Evolutionary conservation across 2,113 vertebrate species (phyloP).

Genomic region (Hystrix cristata): DNA sequence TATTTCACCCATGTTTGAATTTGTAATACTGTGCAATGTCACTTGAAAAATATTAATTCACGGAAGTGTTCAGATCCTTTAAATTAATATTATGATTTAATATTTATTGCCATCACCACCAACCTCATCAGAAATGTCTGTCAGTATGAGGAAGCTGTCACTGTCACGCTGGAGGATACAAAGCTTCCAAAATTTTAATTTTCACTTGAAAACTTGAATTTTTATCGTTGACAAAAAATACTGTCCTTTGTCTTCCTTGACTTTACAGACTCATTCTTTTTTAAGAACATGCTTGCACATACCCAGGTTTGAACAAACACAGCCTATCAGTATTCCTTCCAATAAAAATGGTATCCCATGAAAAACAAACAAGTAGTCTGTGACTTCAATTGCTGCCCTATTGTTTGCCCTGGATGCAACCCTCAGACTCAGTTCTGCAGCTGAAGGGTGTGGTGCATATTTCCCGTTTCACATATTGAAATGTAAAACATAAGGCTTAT

Average conservation of each 20-base stretch:
- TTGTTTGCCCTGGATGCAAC: not conserved
- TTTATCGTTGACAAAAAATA: not conserved
- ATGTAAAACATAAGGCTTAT: not conserved
- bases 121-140: not conserved
- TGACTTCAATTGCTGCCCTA: not conserved
- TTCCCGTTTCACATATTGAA: not conserved
- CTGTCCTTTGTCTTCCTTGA: not conserved
- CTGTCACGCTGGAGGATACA: not conserved
- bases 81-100: constrained; percentile 19
- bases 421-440: not conserved
- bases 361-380: not conserved
- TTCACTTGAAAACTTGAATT: constrained; percentile 36
- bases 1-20: not conserved
- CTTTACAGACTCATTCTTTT: not conserved
- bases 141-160: not conserved
- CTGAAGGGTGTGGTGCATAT: not conserved
- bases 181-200: not conserved
- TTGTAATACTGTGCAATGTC: not conserved
- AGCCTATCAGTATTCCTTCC: not conserved
- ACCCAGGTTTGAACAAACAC: not conserved
- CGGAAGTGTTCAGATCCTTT: not conserved
- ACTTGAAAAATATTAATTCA: not conserved
- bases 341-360: not conserved
- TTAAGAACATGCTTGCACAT: not conserved
- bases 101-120: not conserved